Percentiles rank a stretch among this genome's conserved stretches.
Evolutionary conservation across 2,113 vertebrate genomes (phyloP).

Genomic region (Clarias batrachus): DNA sequence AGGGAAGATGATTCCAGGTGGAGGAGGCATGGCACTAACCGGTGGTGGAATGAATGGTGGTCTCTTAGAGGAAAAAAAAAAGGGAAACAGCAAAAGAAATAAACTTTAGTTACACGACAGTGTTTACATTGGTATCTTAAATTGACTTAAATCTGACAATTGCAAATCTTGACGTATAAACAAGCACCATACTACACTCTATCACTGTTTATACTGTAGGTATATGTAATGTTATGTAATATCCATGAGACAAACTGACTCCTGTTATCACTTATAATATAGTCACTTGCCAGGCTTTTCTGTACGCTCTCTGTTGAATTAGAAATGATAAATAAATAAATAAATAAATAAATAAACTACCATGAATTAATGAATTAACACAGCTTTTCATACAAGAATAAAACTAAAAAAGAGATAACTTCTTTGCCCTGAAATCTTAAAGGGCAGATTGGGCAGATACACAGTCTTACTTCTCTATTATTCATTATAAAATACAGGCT

Average conservation of each 20-base stretch:
- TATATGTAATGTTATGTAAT: neutral
- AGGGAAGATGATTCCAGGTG: conserved; percentile 67
- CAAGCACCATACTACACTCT: neutral
- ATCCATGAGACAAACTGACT: neutral
- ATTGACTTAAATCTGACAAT: neutral
- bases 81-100: conserved; percentile 29
- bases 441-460: neutral
- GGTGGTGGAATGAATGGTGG: conserved; percentile 88
- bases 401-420: too few relatives aligned
- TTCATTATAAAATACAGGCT: neutral
- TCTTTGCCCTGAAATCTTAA: too few relatives aligned
- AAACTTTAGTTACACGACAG: neutral
- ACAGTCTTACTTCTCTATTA: neutral
- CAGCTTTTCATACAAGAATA: neutral
- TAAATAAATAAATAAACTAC: too few relatives aligned
- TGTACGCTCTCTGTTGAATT: too few relatives aligned
- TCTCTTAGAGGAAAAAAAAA: conserved; percentile 66
- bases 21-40: conserved; percentile 83
- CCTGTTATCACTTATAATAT: neutral
- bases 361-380: too few relatives aligned
- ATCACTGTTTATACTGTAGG: neutral
- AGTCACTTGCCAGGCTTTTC: neutral
- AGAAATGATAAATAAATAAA: neutral
- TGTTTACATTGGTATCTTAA: neutral
- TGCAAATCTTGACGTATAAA: neutral